phyloP scores from a whole-genome alignment of 2,888 invertebrate species.

The Thalpophila matura region DNA sequence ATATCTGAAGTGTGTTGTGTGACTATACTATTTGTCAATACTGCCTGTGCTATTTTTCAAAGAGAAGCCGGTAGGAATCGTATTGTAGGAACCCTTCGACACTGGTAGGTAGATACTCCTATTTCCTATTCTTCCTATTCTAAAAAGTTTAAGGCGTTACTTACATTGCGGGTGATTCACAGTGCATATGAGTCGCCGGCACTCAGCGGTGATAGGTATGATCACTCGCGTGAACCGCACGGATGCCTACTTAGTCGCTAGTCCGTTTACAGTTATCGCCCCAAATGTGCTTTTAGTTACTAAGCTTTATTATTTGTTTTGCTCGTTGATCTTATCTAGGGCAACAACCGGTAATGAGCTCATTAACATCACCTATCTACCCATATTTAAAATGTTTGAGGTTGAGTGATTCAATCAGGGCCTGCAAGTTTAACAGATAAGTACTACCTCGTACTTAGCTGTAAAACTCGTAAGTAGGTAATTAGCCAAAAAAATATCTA shows the following conservation, averaged over 20 bases:
- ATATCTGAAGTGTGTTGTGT: no score
- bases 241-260: slow-evolving; percentile 45
- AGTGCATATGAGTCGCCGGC: slow-evolving; percentile 66
- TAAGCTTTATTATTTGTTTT: slow-evolving; percentile 70
- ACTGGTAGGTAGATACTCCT: background rate
- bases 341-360: slow-evolving; percentile 69
- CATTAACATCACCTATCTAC: slow-evolving; percentile 55
- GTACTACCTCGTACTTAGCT: background rate
- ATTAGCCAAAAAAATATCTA: background rate
- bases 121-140: slow-evolving; percentile 22
- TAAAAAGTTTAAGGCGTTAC: slow-evolving; percentile 21
- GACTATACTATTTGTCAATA: no score
- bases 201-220: slow-evolving; percentile 52
- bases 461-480: background rate
- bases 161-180: slow-evolving; percentile 63
- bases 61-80: no score
- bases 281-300: slow-evolving; percentile 72
- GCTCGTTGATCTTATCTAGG: slow-evolving; percentile 61
- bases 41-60: no score
- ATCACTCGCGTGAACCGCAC: slow-evolving; percentile 59
- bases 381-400: slow-evolving; percentile 28
- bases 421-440: background rate
- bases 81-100: no score
- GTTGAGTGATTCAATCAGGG: background rate
- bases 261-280: slow-evolving; percentile 73